These are phyloP conservation scores for Antheraea yamamai DNA, from an alignment of 2,888 invertebrate species.

Conservation along the genomic window DNA sequence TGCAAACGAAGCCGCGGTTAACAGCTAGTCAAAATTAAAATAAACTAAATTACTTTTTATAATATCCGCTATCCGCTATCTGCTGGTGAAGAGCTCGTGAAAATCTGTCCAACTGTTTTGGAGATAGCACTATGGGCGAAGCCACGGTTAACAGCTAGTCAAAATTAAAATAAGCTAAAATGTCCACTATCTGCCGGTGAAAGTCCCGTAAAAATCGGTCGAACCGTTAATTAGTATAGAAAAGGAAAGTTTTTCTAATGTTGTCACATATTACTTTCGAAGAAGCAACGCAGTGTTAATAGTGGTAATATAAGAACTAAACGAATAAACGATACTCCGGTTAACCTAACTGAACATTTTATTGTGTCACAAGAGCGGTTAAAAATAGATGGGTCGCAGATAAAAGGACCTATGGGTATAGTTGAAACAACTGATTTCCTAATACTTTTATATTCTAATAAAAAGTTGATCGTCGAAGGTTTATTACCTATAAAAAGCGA, in stretches of 20 bases:
- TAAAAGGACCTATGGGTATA: background rate
- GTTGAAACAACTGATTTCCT: background rate
- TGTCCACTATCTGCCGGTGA: too few relatives aligned
- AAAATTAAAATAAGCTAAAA: too few relatives aligned
- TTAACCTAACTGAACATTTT: conserved; percentile 1
- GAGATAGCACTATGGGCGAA: too few relatives aligned
- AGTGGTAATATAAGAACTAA: background rate
- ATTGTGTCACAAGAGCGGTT: conserved; percentile 1
- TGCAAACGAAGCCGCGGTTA: too few relatives aligned
- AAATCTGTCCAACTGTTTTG: too few relatives aligned
- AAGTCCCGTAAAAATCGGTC: too few relatives aligned
- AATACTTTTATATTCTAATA: background rate
- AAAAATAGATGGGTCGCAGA: conserved; percentile 1
- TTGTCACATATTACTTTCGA: background rate
- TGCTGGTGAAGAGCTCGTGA: too few relatives aligned
- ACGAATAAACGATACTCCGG: background rate
- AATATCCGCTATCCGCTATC: too few relatives aligned
- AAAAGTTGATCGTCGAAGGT: background rate
- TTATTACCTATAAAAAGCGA: background rate
- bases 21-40: too few relatives aligned
- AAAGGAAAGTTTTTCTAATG: background rate
- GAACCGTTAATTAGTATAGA: background rate
- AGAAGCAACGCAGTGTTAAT: background rate
- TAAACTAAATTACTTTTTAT: too few relatives aligned
- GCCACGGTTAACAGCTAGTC: too few relatives aligned